Conservation (phyloP, 1,140 invertebrate species). For the Charaxes varanes region DNA sequence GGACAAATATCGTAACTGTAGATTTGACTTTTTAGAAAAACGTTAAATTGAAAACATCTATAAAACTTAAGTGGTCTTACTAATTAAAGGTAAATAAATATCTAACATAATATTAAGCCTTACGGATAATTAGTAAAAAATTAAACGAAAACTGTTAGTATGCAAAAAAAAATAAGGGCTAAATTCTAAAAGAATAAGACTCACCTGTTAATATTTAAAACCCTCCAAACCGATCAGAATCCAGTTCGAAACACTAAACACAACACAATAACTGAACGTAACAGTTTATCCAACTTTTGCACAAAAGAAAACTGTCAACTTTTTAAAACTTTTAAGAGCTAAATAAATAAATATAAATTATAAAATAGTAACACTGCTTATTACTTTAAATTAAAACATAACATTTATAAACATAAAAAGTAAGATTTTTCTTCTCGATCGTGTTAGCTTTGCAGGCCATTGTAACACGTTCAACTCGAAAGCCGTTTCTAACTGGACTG, state of each 20-base stretch:
- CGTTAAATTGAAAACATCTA: no score
- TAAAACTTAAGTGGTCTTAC: no score
- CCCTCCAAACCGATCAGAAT: conserved; percentile 24
- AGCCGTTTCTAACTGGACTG: conserved; percentile 52
- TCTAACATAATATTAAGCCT: no score
- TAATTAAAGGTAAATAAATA: no score
- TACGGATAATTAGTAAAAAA: no score
- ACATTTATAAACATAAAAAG: conserved; percentile 14
- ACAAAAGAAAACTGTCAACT: conserved; percentile 14
- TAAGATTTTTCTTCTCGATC: conserved; percentile 31
- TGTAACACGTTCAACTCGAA: conserved; percentile 28
- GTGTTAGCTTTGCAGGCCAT: conserved; percentile 15
- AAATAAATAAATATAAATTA: conserved; percentile 9
- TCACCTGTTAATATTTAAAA: no score
- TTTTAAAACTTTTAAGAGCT: conserved; percentile 6
- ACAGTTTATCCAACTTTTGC: conserved; percentile 25
- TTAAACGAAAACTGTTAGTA: no score
- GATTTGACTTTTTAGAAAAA: no score
- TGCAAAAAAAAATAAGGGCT: no score
- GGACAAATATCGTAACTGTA: no score
- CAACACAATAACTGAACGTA: conserved; percentile 20
- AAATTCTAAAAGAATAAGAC: no score
- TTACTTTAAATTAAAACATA: conserved; percentile 22
- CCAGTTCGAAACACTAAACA: conserved; percentile 25
- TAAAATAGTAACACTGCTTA: conserved; percentile 7